phyloP scores from a whole-genome alignment of 2,888 invertebrate species.

The Criorhina ranunculi region DNA sequence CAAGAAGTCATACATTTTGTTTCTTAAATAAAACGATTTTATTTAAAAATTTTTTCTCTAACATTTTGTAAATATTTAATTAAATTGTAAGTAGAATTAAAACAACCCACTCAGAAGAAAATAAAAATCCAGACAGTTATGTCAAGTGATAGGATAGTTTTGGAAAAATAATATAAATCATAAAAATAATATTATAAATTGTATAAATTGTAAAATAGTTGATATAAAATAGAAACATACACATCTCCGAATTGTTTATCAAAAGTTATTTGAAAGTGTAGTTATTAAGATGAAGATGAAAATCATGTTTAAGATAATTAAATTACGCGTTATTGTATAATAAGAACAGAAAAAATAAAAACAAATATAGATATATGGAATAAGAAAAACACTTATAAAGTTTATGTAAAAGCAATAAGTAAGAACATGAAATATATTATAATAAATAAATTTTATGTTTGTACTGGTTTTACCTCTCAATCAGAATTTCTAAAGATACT shows the following conservation, averaged over 20 bases:
- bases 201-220: constrained; percentile 70
- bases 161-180: constrained; percentile 39
- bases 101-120: constrained; percentile 36
- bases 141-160: constrained; percentile 68
- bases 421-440: constrained; percentile 62
- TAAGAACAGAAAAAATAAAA: constrained; percentile 31
- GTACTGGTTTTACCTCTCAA: no score
- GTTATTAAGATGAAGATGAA: constrained; percentile 23
- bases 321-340: constrained; percentile 57
- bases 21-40: no score
- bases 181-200: constrained; percentile 31
- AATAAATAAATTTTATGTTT: constrained; percentile 45
- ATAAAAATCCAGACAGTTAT: constrained; percentile 7
- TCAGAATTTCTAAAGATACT: no score
- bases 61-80: constrained; percentile 27
- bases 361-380: neutral
- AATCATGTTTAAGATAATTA: constrained; percentile 52
- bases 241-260: constrained; percentile 58
- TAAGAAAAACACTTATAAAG: constrained; percentile 43
- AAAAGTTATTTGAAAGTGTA: constrained; percentile 46
- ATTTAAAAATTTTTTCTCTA: no score
- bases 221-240: constrained; percentile 26
- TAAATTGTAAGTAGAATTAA: constrained; percentile 11
- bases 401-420: constrained; percentile 75
- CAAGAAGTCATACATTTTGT: neutral